Evolutionary conservation across 2,113 vertebrate species (phyloP), one percentile per base, ranked within the genome.

Genomic region (Chionomys nivalis): DNA sequence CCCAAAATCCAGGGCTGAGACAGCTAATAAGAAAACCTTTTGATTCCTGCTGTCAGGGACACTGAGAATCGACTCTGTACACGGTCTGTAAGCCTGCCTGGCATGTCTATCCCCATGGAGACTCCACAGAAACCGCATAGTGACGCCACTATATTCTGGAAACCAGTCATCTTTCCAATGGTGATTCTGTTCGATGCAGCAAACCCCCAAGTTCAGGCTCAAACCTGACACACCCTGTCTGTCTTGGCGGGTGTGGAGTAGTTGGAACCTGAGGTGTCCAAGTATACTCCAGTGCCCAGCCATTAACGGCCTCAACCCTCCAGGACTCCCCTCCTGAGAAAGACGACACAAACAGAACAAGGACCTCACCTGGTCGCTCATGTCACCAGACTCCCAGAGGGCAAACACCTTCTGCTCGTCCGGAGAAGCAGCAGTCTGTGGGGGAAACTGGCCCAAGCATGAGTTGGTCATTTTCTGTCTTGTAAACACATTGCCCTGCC

Each of bases 331-430:
- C 21, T 23, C 68, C 28, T 28, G 14, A 86, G 24, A 73, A 52
- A 66, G 61, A 73, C 0, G 8, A 55, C 36, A 16, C 3, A 24
- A 58, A 72, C 36, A 73, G 86, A 31, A 23, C 68, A 95, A 63
- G 33, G 78, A 44, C 65, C 97, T 99, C 98, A 99, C 99, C 99
- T 99, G 99, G 97, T 99, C 99, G 0, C 99, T 99, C 28, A 99
- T 98, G 81, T 99, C 99, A 97, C 99, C 99, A 0, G 98, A 99
- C 97, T 99, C 99, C 99, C 99, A 99, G 97, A 99, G 98, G 65
- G 99, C 99, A 96, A 99, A 99, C 96, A 99, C 99, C 98, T 99
- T 99, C 98, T 99, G 99, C 94, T 99, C 99, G 14, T 99, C 99
- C 2, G 99, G 96, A 52, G 99, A 99, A n/a, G 99, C 99, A 93